These are phyloP conservation scores for Apaloderma vittatum DNA, from an alignment of 2,113 vertebrate genomes.

Conservation along the genomic window DNA sequence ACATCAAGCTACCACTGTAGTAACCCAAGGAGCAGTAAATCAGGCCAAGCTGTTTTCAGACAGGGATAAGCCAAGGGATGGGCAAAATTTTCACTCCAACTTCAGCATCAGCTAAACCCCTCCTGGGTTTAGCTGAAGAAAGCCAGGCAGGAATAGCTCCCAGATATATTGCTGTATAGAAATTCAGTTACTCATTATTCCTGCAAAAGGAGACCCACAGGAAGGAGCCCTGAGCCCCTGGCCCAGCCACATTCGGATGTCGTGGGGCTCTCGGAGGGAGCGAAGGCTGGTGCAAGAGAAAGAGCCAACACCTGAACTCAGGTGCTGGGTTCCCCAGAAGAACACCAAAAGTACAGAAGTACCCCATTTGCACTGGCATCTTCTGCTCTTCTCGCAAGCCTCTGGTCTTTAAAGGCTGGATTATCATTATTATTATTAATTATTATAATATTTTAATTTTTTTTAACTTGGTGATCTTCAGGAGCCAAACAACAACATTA, in stretches of 20 bases:
- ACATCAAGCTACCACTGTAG: rapidly evolving
- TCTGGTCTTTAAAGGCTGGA: neutral
- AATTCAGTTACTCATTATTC: neutral
- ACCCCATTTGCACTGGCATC: neutral
- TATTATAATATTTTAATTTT: too few relatives aligned
- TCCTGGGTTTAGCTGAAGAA: neutral
- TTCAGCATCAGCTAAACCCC: neutral
- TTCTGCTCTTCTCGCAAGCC: neutral
- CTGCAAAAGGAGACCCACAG: neutral
- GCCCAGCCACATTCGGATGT: neutral
- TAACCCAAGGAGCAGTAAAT: neutral
- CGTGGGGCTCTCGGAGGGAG: neutral
- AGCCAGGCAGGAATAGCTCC: neutral
- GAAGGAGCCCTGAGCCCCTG: neutral
- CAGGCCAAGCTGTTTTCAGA: neutral
- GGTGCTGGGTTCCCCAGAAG: neutral
- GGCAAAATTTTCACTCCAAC: neutral
- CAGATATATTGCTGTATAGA: rapidly evolving
- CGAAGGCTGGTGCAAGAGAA: neutral
- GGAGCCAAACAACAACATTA: neutral
- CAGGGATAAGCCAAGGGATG: neutral
- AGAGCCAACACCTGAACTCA: neutral
- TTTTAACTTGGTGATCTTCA: neutral
- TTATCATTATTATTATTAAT: too few relatives aligned
- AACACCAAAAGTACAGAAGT: neutral